Conservation (phyloP, 2,888 invertebrate species). For the Myopa tessellatipennis region DNA sequence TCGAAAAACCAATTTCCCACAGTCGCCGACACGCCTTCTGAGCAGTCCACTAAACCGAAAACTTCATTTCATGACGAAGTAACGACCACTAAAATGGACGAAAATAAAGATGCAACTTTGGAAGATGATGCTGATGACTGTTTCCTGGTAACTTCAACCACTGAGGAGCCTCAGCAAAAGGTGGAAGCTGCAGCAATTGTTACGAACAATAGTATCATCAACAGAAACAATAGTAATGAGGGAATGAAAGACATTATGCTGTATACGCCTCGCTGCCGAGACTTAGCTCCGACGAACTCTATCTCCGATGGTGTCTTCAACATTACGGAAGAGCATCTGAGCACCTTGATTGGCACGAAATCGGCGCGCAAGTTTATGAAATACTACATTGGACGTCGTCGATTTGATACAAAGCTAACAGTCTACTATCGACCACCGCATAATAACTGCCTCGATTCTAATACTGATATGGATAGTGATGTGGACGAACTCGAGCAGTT, state of each 20-base stretch:
- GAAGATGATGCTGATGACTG: slow-evolving; percentile 53
- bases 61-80: not conserved
- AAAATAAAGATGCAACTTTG: not conserved
- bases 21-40: not conserved
- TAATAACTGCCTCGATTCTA: not conserved
- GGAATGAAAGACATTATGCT: slow-evolving; percentile 52
- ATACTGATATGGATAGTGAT: slow-evolving; percentile 51
- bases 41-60: not conserved
- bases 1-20: slow-evolving; percentile 39
- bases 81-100: not conserved
- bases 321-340: slow-evolving; percentile 57
- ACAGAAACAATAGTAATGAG: not conserved
- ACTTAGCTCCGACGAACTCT: slow-evolving; percentile 29
- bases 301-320: slow-evolving; percentile 48
- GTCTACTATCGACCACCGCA: slow-evolving; percentile 59
- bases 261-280: slow-evolving; percentile 49
- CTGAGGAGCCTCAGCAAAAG: slow-evolving; percentile 40
- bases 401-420: slow-evolving; percentile 56
- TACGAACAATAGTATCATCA: slow-evolving; percentile 3
- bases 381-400: slow-evolving; percentile 54
- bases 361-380: slow-evolving; percentile 56
- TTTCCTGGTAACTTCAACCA: slow-evolving; percentile 58
- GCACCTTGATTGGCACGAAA: slow-evolving; percentile 54
- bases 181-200: slow-evolving; percentile 30
- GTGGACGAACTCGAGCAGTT: slow-evolving; percentile 53